Evolutionary conservation across 2,113 vertebrate genomes (phyloP).

Genomic region (western clawed frog (Xenopus tropicalis)): UCB_Xtro_10.0 CM004444.2:17074501-17075000

Average conservation of each 20-base stretch:
- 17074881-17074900: no score
- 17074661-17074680: neutral
- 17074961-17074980: no score
- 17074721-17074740: neutral
- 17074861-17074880: no score
- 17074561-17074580: neutral
- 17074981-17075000: no score
- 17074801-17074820: no score
- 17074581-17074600: neutral
- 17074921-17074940: no score
- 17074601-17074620: slow-evolving; percentile 9
- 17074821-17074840: no score
- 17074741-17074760: neutral
- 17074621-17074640: neutral
- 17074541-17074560: slow-evolving; percentile 1
- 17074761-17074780: no score
- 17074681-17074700: neutral
- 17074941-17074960: no score
- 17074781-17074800: no score
- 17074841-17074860: no score
- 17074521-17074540: slow-evolving; percentile 11
- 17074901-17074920: no score
- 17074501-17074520: slow-evolving; percentile 22
- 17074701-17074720: neutral
- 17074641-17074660: neutral